Base-by-base conservation (phyloP, 2,113 vertebrate species). In the Amazona vittata region DNA sequence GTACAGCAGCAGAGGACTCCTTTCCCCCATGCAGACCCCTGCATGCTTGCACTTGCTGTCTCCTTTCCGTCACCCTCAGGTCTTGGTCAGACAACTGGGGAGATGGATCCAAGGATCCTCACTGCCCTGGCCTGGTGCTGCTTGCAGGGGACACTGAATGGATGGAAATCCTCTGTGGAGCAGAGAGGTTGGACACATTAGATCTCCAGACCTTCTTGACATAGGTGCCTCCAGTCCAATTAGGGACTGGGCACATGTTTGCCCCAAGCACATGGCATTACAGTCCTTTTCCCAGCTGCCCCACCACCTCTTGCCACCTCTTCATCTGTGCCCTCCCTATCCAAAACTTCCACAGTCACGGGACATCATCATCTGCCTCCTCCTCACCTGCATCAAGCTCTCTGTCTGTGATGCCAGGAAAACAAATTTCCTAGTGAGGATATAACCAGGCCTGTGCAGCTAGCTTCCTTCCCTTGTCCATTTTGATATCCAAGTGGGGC, bases 71-170 rank as follows among this genome's bases (percentile, higher is more conserved):
- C 12, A 71, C 5, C 5, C 18, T 41, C 28, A 33, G 11, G 10
- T 52, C 29, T 88, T 77, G 11, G 46, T 20, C 19, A 53, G 59
- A 43, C 25, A 88, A 41, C 11, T 29, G 9, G 3, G 31, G 29
- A 52, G 49, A 77, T 73, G 26, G 70, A 47, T 28, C 33, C 33
- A 67, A 81, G 59, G 29, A 43, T 57, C 14, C 16, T 14, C 1
- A 3, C 11, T 71, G 52, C n/a, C 21, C 47, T 67, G 47, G 18
- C 16, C 69, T 52, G 29, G 7, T 26, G 6, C 26, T 76, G 20
- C 11, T 60, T 60, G 25, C 11, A 39, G 20, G 12, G 3, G 6
- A n/a, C 3, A 12, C 16, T 0, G 0, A 55, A 83, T 4, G 29
- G 18, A 50, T 39, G 31, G n/a, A 46, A 74, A 33, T 39, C 20